Percentiles rank a stretch among this genome's conserved stretches.
Evolutionary conservation across 2,888 invertebrate species (phyloP).

Genomic region (Stramonita haemastoma): DNA sequence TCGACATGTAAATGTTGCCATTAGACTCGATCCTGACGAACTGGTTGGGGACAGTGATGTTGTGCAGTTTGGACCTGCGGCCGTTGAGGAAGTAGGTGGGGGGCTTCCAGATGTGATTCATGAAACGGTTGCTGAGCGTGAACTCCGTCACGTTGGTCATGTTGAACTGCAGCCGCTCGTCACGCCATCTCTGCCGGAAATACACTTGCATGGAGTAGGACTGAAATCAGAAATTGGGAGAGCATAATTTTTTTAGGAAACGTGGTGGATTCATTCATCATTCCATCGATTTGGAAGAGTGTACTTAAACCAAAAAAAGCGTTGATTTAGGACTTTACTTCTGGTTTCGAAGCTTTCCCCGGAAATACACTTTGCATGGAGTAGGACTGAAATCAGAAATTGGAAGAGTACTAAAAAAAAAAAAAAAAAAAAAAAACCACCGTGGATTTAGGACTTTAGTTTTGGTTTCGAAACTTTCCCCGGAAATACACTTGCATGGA

Average conservation of each 20-base stretch:
- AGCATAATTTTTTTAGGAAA: no score
- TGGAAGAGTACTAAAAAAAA: no score
- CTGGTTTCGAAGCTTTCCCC: no score
- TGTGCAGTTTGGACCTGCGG: constrained; percentile 89
- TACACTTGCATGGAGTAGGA: constrained; percentile 74
- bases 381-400: constrained; percentile 71
- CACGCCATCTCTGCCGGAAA: constrained; percentile 74
- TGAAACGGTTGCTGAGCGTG: constrained; percentile 83
- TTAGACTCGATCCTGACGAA: constrained; percentile 85
- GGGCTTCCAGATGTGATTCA: constrained; percentile 96
- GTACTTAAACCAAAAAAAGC: no score
- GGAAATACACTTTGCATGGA: constrained; percentile 74
- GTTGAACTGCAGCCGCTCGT: constrained; percentile 69
- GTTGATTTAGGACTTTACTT: no score
- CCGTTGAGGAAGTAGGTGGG: constrained; percentile 86
- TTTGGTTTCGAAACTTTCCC: no score
- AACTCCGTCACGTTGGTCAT: constrained; percentile 69
- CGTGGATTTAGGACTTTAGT: no score
- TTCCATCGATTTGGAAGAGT: no score
- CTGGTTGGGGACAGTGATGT: constrained; percentile 96
- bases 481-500: constrained; percentile 75
- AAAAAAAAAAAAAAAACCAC: no score
- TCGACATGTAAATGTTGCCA: constrained; percentile 68
- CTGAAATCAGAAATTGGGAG: no score
- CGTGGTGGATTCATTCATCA: no score